Evolutionary conservation across 2,113 vertebrate genomes (phyloP).

Genomic region (Setophaga coronata): DNA sequence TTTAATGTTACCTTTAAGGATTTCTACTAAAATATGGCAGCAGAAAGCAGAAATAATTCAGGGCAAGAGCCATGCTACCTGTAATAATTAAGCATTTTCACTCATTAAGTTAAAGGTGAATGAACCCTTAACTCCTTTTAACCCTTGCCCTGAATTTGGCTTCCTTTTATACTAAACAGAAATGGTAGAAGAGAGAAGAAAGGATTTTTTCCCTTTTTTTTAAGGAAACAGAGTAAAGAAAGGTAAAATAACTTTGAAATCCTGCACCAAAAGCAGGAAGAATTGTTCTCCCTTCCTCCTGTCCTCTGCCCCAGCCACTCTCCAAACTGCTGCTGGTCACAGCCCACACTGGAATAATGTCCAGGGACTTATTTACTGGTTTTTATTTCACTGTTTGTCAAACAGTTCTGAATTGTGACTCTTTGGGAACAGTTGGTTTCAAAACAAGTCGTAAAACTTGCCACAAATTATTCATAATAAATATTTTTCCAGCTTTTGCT

Average conservation of each 20-base stretch:
- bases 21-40: not conserved
- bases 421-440: not conserved
- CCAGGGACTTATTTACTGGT: not conserved
- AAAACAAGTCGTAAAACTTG: not conserved
- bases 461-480: not conserved
- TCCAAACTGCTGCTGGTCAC: not conserved
- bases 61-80: not conserved
- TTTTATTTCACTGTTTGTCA: not conserved
- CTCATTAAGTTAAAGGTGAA: not conserved
- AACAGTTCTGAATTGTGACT: not conserved
- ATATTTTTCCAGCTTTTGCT: not conserved
- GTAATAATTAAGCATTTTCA: not conserved
- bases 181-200: not conserved
- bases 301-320: not conserved
- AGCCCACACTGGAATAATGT: not conserved
- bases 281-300: not conserved
- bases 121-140: not conserved
- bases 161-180: not conserved
- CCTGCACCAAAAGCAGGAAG: not conserved
- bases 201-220: not conserved
- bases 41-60: not conserved
- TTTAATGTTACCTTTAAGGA: not conserved
- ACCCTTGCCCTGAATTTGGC: not conserved
- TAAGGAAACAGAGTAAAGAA: not conserved
- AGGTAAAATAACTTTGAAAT: not conserved